A percentile compares a stretch with the other conserved stretches of the same genome.
Conservation (phyloP, 2,797 vertebrate genomes). For the Hafferia zeledoni region DNA sequence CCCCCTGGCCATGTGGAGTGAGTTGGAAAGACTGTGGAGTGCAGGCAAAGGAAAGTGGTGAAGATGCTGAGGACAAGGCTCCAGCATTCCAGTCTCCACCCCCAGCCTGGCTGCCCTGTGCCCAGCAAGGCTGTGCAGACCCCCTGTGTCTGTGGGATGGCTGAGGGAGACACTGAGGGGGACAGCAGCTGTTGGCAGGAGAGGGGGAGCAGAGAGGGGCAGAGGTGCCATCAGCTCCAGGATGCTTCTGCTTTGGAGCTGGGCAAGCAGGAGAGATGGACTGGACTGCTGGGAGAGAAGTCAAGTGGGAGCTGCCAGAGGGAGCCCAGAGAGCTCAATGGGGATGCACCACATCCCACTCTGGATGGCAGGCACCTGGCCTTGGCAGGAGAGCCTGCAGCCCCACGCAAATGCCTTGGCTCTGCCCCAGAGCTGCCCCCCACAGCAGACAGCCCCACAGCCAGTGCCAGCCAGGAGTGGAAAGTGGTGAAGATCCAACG, state of each 20-base stretch:
- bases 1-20: rapidly evolving
- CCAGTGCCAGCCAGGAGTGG: constrained; percentile 54
- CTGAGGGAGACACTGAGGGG: neutral
- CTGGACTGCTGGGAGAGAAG: neutral
- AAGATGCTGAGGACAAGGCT: constrained; percentile 44
- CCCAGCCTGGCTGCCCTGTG: neutral
- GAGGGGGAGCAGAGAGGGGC: neutral
- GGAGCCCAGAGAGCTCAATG: neutral
- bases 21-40: neutral
- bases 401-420: neutral
- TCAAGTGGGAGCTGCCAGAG: neutral
- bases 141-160: neutral
- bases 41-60: neutral
- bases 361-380: neutral
- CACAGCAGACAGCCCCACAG: neutral
- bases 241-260: neutral
- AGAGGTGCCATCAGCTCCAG: neutral
- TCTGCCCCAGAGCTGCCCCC: neutral
- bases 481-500: constrained; percentile 58
- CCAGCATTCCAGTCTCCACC: constrained; percentile 1
- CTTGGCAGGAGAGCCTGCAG: rapidly evolving
- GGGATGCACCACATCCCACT: rapidly evolving
- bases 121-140: neutral
- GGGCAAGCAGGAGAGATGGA: neutral
- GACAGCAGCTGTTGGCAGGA: neutral